Percentiles rank a stretch among this genome's conserved stretches.
Evolutionary conservation across 2,797 vertebrate species (phyloP).

Genomic region (Onychomys arenicola): DNA sequence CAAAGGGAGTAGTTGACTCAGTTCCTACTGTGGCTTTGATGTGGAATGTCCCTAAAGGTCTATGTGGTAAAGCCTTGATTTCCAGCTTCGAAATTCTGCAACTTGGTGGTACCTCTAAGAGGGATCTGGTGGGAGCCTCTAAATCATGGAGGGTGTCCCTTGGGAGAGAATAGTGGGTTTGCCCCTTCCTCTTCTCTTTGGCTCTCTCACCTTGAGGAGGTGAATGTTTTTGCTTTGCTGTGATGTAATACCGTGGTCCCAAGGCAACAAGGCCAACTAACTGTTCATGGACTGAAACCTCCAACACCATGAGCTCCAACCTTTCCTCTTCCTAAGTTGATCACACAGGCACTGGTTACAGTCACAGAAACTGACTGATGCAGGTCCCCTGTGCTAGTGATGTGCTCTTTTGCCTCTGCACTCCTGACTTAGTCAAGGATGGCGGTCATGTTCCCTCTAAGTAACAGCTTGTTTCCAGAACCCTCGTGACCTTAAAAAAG

Average conservation of each 20-base stretch:
- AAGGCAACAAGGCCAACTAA: not conserved
- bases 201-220: not conserved
- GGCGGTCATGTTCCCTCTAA: not conserved
- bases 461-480: not conserved
- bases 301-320: not conserved
- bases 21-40: not conserved
- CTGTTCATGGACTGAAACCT: not conserved
- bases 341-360: not conserved
- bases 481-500: not conserved
- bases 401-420: not conserved
- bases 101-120: not conserved
- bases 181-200: not conserved
- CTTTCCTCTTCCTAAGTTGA: not conserved
- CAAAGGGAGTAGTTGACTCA: constrained; percentile 1
- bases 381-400: not conserved
- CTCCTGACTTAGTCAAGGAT: not conserved
- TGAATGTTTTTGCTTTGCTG: not conserved
- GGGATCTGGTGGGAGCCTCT: not conserved
- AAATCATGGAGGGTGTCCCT: not conserved
- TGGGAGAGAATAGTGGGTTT: not conserved
- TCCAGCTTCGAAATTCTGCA: not conserved
- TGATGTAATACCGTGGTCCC: not conserved
- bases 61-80: not conserved
- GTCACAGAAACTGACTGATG: not conserved
- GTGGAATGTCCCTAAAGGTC: not conserved